Evolutionary conservation across 2,113 vertebrate species (phyloP).

Genomic region (Bos javanicus): DNA sequence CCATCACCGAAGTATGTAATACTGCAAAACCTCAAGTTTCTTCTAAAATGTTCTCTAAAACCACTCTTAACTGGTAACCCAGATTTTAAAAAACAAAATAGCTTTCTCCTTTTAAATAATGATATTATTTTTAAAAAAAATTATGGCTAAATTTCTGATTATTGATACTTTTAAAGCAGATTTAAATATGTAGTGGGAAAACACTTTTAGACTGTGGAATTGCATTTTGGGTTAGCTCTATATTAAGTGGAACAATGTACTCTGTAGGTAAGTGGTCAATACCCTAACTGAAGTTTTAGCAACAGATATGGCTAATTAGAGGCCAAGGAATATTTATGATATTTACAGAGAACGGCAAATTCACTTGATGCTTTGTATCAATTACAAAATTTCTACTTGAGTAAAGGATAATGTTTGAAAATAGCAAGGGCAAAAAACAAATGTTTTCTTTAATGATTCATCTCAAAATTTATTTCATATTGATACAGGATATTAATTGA

Average conservation of each 20-base stretch:
- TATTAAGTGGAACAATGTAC: background rate
- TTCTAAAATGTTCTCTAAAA: constrained; percentile 43
- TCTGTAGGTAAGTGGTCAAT: background rate
- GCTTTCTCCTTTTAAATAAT: background rate
- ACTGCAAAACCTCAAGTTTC: constrained; percentile 11
- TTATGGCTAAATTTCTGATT: background rate
- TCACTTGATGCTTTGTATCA: constrained; percentile 2
- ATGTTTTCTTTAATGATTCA: background rate
- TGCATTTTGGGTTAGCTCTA: background rate
- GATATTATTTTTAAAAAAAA: background rate
- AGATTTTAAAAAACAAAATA: background rate
- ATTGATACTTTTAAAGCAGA: background rate
- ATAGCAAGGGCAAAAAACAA: background rate
- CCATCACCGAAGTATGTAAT: background rate
- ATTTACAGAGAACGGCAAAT: constrained; percentile 30
- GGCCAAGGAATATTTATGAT: background rate
- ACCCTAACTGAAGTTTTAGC: background rate
- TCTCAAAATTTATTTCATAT: background rate
- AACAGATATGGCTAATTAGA: background rate
- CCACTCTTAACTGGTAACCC: background rate
- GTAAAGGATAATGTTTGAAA: constrained; percentile 19
- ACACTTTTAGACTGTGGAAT: background rate
- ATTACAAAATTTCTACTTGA: background rate
- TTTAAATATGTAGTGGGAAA: background rate
- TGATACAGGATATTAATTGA: background rate